A percentile compares a stretch with the other conserved stretches of the same genome.
These are phyloP conservation scores for Sebastes cheni DNA, from an alignment of 2,797 vertebrate species.

Conservation along the genomic window DNA sequence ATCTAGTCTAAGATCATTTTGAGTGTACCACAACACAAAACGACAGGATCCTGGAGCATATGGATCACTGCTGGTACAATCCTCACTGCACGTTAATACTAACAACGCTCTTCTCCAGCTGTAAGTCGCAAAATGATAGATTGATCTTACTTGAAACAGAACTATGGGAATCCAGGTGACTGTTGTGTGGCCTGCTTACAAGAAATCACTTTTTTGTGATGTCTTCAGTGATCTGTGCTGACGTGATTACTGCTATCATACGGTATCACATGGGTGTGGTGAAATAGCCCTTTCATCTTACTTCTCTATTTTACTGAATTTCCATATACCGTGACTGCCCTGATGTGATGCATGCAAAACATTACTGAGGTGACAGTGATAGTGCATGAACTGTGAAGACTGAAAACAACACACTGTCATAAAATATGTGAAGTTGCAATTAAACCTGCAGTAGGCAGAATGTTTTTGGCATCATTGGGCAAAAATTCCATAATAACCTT, in stretches of 20 bases:
- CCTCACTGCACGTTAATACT: neutral
- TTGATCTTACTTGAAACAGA: neutral
- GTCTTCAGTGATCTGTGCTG: neutral
- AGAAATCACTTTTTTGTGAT: neutral
- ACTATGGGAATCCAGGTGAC: neutral
- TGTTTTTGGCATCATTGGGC: too few relatives aligned
- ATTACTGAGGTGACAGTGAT: neutral
- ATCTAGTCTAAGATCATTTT: neutral
- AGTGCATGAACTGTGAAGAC: too few relatives aligned
- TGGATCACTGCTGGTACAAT: neutral
- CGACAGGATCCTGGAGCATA: neutral
- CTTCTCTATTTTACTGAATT: neutral
- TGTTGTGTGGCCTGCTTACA: neutral
- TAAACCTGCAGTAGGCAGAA: too few relatives aligned
- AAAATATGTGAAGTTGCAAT: too few relatives aligned
- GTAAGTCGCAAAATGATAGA: neutral
- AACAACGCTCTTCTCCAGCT: neutral
- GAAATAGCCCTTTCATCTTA: neutral
- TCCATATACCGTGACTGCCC: neutral
- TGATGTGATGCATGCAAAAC: neutral
- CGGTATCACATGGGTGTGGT: neutral
- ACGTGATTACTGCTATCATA: neutral
- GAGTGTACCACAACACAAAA: neutral
- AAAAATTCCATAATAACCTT: too few relatives aligned
- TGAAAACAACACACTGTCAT: too few relatives aligned